A percentile compares a stretch with the other conserved stretches of the same genome.
phyloP scores from a whole-genome alignment of 2,888 invertebrate species.

The Chymomyza procnemis region DNA sequence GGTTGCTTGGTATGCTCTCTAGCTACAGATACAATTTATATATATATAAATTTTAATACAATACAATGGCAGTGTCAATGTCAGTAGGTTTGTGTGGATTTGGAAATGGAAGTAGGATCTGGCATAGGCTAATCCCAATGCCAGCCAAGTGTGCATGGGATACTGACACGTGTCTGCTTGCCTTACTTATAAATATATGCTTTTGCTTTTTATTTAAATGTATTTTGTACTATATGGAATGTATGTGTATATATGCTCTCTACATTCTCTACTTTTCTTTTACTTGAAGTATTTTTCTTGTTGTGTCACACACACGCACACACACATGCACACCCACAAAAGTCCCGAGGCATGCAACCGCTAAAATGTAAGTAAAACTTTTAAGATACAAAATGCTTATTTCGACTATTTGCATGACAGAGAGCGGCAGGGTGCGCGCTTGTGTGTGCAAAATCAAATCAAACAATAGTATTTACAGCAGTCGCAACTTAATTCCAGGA shows the following conservation, averaged over 20 bases:
- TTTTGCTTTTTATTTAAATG: background rate
- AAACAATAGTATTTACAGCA: constrained; percentile 34
- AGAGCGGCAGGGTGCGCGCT: background rate
- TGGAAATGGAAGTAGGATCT: background rate
- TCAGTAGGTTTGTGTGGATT: too few relatives aligned
- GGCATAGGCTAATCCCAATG: background rate
- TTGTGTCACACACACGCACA: too few relatives aligned
- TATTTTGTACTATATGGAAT: too few relatives aligned
- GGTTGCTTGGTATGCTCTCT: too few relatives aligned
- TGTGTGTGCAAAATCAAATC: constrained; percentile 37
- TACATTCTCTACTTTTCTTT: background rate
- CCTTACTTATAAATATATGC: background rate
- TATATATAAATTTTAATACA: too few relatives aligned
- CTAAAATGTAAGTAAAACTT: background rate
- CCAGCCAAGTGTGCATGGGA: background rate
- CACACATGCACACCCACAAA: background rate
- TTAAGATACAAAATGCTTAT: background rate
- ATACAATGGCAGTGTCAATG: background rate
- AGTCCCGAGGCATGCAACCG: background rate
- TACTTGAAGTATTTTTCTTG: background rate
- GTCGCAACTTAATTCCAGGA: constrained; percentile 12
- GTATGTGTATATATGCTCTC: too few relatives aligned
- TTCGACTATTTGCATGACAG: too few relatives aligned
- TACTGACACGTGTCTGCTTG: background rate
- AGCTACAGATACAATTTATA: too few relatives aligned